These are phyloP conservation scores for Brachyopa scutellaris DNA, from an alignment of 2,888 invertebrate species.

Conservation along the genomic window DNA sequence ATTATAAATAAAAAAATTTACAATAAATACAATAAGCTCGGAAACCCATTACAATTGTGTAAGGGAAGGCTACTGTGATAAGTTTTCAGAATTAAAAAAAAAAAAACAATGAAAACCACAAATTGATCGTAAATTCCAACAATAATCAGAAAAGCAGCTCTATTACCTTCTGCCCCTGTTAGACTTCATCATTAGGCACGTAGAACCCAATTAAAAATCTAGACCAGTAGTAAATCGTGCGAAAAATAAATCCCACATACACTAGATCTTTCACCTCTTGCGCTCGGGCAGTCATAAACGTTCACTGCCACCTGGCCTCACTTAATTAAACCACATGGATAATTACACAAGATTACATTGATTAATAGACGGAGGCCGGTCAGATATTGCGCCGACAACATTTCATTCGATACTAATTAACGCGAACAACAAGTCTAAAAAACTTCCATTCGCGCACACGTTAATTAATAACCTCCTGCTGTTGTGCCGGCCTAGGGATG, in stretches of 20 bases:
- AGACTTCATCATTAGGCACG: conserved; percentile 25
- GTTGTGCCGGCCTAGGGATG: conserved; percentile 16
- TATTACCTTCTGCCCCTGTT: not conserved
- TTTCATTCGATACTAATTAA: conserved; percentile 73
- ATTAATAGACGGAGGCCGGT: conserved; percentile 72
- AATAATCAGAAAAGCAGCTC: not conserved
- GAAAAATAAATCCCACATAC: conserved; percentile 33
- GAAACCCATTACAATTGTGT: too few species aligned
- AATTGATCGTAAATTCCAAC: too few species aligned
- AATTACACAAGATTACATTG: conserved; percentile 72
- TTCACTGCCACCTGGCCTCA: conserved; percentile 63
- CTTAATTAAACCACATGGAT: conserved; percentile 72
- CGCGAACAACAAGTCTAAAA: conserved; percentile 71
- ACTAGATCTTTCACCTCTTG: conserved; percentile 50
- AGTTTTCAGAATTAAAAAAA: too few species aligned
- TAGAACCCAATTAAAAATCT: conserved; percentile 63
- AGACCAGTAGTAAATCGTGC: conserved; percentile 49
- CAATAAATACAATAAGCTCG: too few species aligned
- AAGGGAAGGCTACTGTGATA: too few species aligned
- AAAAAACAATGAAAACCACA: too few species aligned
- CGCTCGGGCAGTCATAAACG: conserved; percentile 31
- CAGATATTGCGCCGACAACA: conserved; percentile 72
- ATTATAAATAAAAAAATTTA: not conserved
- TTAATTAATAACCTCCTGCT: conserved; percentile 71
- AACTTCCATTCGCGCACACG: conserved; percentile 66